Percentiles rank a stretch among this genome's conserved stretches.
Conservation (phyloP, 92 coral and sea anemone species). For the Parazoanthus atlanticus region DNA sequence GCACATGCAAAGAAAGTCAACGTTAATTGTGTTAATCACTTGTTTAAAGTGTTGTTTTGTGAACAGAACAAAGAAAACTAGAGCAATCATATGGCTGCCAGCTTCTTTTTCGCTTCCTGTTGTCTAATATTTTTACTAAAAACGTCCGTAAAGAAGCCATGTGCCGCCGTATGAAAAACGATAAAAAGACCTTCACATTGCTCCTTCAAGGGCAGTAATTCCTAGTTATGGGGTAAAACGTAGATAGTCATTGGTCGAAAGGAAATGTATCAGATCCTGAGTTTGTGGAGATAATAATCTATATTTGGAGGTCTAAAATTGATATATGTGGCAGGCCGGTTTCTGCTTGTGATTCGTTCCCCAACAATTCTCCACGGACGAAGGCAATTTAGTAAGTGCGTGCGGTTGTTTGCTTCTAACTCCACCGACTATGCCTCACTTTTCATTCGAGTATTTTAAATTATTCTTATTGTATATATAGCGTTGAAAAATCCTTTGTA, state of each 20-base stretch:
- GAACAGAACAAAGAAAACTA: no score
- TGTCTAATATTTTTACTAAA: no score
- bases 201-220: background rate
- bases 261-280: background rate
- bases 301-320: background rate
- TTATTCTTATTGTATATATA: constrained; percentile 50
- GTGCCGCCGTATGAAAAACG: background rate
- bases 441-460: constrained; percentile 15
- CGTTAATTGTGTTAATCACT: no score
- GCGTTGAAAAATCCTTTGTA: constrained; percentile 45
- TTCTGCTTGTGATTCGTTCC: background rate
- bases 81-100: background rate
- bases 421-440: background rate
- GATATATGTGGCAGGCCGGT: no score
- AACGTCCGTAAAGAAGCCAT: background rate
- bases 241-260: background rate
- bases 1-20: no score
- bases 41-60: no score
- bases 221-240: background rate
- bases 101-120: no score
- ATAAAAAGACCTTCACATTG: background rate
- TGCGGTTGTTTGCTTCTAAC: no score
- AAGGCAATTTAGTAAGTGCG: background rate
- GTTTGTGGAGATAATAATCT: no score
- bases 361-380: background rate